Conservation (phyloP, 1,140 invertebrate species). For the Delia radicum region DNA sequence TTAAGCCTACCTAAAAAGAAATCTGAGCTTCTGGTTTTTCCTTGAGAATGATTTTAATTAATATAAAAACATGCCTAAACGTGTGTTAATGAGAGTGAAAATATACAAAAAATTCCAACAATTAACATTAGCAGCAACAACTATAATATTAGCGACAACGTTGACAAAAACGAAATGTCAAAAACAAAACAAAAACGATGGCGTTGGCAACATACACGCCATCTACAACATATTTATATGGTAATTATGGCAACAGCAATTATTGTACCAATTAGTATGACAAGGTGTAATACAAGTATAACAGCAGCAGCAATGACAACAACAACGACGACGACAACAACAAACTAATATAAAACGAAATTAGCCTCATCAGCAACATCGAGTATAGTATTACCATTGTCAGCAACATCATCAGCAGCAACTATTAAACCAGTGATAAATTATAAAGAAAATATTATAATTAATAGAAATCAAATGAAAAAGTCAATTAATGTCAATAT, state of each 20-base stretch:
- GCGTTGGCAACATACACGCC: slow-evolving; percentile 19
- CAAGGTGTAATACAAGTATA: slow-evolving; percentile 19
- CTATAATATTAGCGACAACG: neutral
- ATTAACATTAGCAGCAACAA: neutral
- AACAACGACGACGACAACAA: no score
- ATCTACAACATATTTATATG: neutral
- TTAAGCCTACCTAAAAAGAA: no score
- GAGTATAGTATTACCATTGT: neutral
- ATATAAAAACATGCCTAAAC: slow-evolving; percentile 2
- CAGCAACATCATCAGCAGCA: no score
- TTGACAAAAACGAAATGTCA: slow-evolving; percentile 9
- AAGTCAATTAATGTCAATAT: slow-evolving; percentile 14
- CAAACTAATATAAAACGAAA: neutral
- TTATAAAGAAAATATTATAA: neutral
- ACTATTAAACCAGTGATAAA: neutral
- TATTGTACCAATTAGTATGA: slow-evolving; percentile 18
- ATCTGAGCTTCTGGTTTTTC: no score
- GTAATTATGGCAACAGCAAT: slow-evolving; percentile 20
- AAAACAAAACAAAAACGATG: slow-evolving; percentile 22
- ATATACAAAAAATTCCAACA: neutral
- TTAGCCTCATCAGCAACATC: neutral
- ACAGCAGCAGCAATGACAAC: no score
- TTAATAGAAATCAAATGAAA: slow-evolving; percentile 3
- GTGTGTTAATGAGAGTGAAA: slow-evolving; percentile 3
- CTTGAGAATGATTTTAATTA: neutral